phyloP scores from a whole-genome alignment of 2,113 vertebrate species.

The Micronycteris hirsuta region DNA sequence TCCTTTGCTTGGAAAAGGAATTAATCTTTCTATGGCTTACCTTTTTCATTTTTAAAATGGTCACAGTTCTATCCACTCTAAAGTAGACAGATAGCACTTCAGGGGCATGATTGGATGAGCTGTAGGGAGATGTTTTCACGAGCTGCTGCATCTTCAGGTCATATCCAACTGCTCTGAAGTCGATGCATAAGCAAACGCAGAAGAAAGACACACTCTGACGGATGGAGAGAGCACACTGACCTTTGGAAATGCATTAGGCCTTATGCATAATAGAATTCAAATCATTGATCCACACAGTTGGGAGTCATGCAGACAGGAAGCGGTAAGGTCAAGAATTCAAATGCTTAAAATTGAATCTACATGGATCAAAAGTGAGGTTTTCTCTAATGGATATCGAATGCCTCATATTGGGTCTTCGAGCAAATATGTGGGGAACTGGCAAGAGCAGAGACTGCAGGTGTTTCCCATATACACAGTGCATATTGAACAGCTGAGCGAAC shows the following conservation, averaged over 20 bases:
- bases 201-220: background rate
- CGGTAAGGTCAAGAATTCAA: slow-evolving; percentile 1
- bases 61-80: background rate
- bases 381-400: background rate
- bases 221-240: background rate
- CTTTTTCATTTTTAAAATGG: background rate
- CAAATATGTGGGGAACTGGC: background rate
- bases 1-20: background rate
- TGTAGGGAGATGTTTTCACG: background rate
- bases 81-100: background rate
- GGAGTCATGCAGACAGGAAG: background rate
- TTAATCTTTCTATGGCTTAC: background rate
- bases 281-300: background rate
- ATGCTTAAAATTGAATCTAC: background rate
- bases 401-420: background rate
- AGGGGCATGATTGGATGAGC: background rate
- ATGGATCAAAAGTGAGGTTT: background rate
- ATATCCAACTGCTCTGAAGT: background rate
- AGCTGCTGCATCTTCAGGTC: background rate
- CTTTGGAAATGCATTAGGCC: background rate
- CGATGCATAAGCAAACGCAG: background rate
- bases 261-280: background rate
- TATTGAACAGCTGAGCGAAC: background rate
- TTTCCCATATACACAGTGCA: background rate
- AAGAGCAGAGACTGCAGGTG: background rate